Conservation (phyloP, 2,113 vertebrate genomes). For the Neogale vison region DNA sequence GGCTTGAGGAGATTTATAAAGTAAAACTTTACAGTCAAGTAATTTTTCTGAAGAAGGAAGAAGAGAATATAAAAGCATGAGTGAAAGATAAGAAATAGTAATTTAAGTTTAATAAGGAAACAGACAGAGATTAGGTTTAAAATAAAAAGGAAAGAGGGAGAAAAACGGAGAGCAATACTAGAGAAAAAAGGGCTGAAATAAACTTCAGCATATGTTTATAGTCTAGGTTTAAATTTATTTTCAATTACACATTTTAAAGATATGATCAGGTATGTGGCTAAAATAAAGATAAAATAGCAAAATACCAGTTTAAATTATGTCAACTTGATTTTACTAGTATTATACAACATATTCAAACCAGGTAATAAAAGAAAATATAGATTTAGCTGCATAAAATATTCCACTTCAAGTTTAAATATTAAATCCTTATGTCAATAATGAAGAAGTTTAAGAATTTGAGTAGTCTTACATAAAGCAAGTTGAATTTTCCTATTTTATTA, state of each 20-base stretch:
- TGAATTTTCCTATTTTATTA: not conserved
- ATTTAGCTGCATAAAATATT: conserved; percentile 24
- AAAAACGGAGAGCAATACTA: not conserved
- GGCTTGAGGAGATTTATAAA: not conserved
- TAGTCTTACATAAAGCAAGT: not conserved
- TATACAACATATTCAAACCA: not conserved
- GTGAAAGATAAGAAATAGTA: not conserved
- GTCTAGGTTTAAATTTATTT: conserved; percentile 3
- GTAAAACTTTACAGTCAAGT: conserved; percentile 13
- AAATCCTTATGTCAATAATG: not conserved
- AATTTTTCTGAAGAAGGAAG: not conserved
- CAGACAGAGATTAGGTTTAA: not conserved
- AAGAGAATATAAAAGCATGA: not conserved
- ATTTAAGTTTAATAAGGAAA: not conserved
- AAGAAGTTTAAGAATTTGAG: conserved; percentile 28
- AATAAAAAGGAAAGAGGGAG: not conserved
- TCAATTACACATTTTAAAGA: not conserved
- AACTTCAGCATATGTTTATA: not conserved
- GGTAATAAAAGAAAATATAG: not conserved
- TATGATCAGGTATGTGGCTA: not conserved
- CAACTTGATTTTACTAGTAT: conserved; percentile 2
- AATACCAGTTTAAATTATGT: conserved; percentile 28
- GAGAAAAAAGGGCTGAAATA: not conserved
- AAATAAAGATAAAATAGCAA: not conserved
- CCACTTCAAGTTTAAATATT: conserved; percentile 13